Percentiles rank a stretch among this genome's conserved stretches.
Evolutionary conservation across 2,888 invertebrate species (phyloP).

Genomic region (Hartigia nigra): DNA sequence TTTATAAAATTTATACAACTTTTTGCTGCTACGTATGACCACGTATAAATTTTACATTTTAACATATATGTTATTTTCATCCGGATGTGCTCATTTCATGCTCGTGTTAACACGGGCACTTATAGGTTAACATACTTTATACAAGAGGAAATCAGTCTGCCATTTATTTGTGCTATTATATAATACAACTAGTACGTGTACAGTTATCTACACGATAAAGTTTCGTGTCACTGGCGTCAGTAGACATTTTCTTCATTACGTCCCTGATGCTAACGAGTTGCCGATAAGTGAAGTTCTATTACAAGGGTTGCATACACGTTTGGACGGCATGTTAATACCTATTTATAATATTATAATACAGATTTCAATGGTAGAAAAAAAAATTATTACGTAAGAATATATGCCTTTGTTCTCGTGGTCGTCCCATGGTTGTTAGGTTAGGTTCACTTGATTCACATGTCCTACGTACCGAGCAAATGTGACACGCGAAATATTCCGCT

Average conservation of each 20-base stretch:
- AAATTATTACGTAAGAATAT: not conserved
- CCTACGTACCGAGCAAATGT: not conserved
- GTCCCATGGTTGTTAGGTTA: not conserved
- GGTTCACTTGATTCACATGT: not conserved
- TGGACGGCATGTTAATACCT: not conserved
- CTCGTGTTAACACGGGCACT: not conserved
- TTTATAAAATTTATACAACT: too few relatives aligned
- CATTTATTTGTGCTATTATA: not conserved
- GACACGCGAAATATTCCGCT: not conserved
- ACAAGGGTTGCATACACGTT: not conserved
- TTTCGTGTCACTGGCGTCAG: not conserved
- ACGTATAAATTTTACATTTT: too few relatives aligned
- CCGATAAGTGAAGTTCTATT: not conserved
- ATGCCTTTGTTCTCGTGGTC: not conserved
- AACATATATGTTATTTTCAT: too few relatives aligned
- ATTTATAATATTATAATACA: not conserved
- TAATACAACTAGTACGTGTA: not conserved
- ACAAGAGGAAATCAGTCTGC: not conserved
- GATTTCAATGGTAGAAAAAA: not conserved
- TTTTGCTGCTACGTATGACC: too few relatives aligned
- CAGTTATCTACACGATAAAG: not conserved
- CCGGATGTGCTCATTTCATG: too few relatives aligned
- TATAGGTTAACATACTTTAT: not conserved
- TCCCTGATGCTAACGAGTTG: not conserved
- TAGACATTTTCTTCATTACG: not conserved